Conservation (phyloP, 2,113 vertebrate species). For the Poicephalus meyeri region DNA sequence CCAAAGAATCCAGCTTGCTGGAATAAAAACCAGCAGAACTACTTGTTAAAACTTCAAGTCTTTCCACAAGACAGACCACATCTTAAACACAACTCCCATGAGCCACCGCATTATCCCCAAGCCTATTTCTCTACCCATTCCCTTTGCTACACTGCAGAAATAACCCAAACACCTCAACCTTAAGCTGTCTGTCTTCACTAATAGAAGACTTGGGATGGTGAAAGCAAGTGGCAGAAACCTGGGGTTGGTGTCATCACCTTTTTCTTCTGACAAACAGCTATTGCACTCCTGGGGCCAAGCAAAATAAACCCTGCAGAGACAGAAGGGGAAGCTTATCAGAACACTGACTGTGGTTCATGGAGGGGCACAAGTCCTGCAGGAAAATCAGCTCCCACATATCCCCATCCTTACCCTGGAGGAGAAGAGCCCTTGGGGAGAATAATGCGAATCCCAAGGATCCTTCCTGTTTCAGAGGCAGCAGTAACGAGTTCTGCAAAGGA, state of each 20-base stretch:
- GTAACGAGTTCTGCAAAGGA: neutral
- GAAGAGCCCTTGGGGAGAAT: neutral
- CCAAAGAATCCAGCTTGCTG: neutral
- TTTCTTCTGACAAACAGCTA: neutral
- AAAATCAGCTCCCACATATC: neutral
- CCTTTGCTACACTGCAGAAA: neutral
- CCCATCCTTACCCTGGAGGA: rapidly evolving
- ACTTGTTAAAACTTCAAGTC: neutral
- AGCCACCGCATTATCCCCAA: neutral
- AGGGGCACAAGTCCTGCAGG: neutral
- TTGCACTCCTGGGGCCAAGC: neutral
- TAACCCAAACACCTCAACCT: neutral
- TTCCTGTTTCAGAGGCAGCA: neutral
- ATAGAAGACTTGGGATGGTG: neutral
- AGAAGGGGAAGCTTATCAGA: neutral
- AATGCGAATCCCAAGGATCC: neutral
- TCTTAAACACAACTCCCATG: neutral
- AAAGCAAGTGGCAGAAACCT: neutral
- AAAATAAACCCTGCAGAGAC: neutral
- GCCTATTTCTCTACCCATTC: neutral
- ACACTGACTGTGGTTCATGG: rapidly evolving
- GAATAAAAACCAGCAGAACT: neutral
- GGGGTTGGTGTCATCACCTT: neutral
- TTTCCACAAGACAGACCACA: neutral
- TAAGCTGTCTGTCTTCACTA: neutral